phyloP scores from a whole-genome alignment of 2,113 vertebrate genomes.

The Anseranas semipalmata region DNA sequence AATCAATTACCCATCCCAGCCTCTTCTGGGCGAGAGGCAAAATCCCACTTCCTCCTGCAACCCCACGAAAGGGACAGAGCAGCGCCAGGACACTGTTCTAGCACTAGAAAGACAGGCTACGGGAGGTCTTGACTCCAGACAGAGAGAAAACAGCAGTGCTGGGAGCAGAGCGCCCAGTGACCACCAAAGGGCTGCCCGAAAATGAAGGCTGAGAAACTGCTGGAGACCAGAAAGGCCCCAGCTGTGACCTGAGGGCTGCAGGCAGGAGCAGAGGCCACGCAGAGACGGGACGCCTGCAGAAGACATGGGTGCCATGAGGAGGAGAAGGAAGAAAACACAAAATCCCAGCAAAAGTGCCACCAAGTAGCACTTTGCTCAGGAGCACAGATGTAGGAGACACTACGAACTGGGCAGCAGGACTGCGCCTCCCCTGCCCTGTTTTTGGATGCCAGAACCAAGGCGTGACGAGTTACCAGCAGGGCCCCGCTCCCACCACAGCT shows the following conservation, averaged over 20 bases:
- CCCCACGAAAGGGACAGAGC: neutral
- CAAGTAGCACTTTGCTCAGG: neutral
- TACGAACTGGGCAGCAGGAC: neutral
- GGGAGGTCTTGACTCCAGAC: neutral
- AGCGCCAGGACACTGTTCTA: neutral
- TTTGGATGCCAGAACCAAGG: neutral
- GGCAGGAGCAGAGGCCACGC: neutral
- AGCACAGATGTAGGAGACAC: neutral
- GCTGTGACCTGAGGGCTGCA: neutral
- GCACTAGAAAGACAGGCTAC: neutral
- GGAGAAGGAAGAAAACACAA: neutral
- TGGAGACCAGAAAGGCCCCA: neutral
- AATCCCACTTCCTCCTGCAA: neutral
- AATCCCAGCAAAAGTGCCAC: neutral
- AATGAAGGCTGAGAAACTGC: neutral
- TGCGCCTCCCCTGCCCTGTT: neutral
- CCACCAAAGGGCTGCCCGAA: neutral
- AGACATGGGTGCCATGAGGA: neutral
- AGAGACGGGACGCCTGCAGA: neutral
- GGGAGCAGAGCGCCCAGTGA: neutral
- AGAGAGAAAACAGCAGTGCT: neutral
- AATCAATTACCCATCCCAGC: slow-evolving; percentile 54
- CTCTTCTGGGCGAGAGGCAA: slow-evolving; percentile 11
- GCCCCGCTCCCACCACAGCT: neutral
- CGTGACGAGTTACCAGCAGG: neutral